Base-by-base conservation (phyloP, 1,140 invertebrate species). In the Philotrypesis tridentata region DNA sequence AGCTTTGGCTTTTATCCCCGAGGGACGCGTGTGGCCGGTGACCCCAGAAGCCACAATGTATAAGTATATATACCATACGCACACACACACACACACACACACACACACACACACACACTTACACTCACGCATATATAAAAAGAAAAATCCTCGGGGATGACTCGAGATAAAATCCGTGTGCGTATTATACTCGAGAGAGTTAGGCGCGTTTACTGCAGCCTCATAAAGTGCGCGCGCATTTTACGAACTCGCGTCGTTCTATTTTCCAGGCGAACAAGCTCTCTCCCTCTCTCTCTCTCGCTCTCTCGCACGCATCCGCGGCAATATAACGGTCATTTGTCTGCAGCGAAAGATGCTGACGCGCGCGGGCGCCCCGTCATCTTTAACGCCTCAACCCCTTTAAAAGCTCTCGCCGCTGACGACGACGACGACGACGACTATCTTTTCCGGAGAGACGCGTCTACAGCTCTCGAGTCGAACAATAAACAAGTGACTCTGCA, bases 241-340 rank as follows among this genome's bases (percentile, higher is more conserved):
- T 48, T 48, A 48, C 43, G 43, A 48, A 48, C 43, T 55, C 48
- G 14, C 48, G 17, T 21, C 48, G 48, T 55, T 55, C 48, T 55
- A 55, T 55, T 55, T 55, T 55, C 48, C 25, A 23, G n/a, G 9
- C 63, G 21, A 7, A n/a, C 68, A 31, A 70, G 68, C 68, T 29
- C 23, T n/a, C n/a, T n/a, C n/a, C n/a, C n/a, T n/a, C n/a, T n/a
- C n/a, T n/a, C n/a, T n/a, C n/a, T n/a, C n/a, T n/a, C n/a, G n/a
- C n/a, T n/a, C n/a, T n/a, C n/a, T n/a, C n/a, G n/a, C n/a, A 7
- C 33, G 21, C 68, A 70, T 9, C 68, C 21, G n/a, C n/a, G 33
- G 43, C 40, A 74, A 74, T 74, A 74, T 29, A 60, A 74, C 17
- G 25, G 72, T 74, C 72, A 74, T 74, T 74, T 74, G 29, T 74